Evolutionary conservation across 2,113 vertebrate species (phyloP), one percentile per base, ranked within the genome.

Genomic region (Collichthys lucidus): DNA sequence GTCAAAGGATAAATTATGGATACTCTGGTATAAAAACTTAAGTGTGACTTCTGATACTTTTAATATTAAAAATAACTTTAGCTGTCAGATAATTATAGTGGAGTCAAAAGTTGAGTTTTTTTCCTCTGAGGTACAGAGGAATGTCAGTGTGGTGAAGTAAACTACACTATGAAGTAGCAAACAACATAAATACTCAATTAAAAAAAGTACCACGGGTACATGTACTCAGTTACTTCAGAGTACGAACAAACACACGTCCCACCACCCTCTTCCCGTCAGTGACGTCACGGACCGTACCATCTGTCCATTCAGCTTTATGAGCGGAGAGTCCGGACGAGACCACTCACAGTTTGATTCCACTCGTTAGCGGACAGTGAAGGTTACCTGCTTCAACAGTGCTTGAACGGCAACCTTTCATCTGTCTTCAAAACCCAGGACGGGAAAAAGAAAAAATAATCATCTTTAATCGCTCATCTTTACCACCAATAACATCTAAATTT

Each of bases 381-480:
- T 95, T 95, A 93, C 92, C 94, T 95, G 94, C 93, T 96, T 97
- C 96, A 97, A 97, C 96, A 97, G 96, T 97, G 96, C 90, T 97
- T 97, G 96, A 95, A 97, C 96, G 96, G 96, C 85, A 96, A 95
- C 95, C 93, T 86, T 86, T 88, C 66, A 19, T 50, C 92, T 94
- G 94, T 90, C 88, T 89, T 29, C 26, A 2, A 35, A 31, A 3
- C 17, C 4, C 26, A 2, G n/a, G 52, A 57, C 61, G 20, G 2
- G 15, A 50, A 26, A 26, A 26, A 46, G 19, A 63, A 55, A 46
- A 63, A 55, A 46, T 19, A 63, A 20, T 72, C 7, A 1, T 14
- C 22, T 61, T 67, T 1, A 10, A 57, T 55, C 50, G 11, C 31
- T 67, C 20, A n/a, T 2, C 3, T 4, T 19, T 19, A 57, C 53